Evolutionary conservation across 2,888 invertebrate genomes (phyloP), one percentile per base, ranked within the genome.

Genomic region (Cheilosia grossa): DNA sequence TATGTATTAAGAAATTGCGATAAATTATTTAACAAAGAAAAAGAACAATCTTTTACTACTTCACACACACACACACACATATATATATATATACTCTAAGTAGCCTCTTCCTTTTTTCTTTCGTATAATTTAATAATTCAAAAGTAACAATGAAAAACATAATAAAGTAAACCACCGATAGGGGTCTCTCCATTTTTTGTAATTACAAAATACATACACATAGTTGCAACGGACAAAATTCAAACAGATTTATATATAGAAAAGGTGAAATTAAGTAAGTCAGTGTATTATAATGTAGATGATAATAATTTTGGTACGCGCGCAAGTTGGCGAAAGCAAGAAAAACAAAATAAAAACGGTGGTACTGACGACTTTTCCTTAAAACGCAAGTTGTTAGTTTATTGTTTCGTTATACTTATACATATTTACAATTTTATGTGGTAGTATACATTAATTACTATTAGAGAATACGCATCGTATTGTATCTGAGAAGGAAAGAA

Each of bases 151-250:
- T 33, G 53, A 59, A 69, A 67, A 56, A 56, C 17, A 63, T 69
- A 49, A 58, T 73, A 82, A 82, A 86, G 47, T 78, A 86, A 86
- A 86, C 86, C 86, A 86, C 86, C 86, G 86, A 86, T 81, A 86
- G 78, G 82, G 86, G 86, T 86, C 82, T 82, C 82, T 88, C 88
- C 89, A 89, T 70, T 88, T 86, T 89, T 87, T 49, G 82, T 87
- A 56, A 63, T 56, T 49, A 74, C 56, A 74, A 74, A 73, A 63
- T 72, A 37, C 37, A 37, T 37, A 82, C 70, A 37, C 37, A 37
- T 37, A 82, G 70, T 66, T 78, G 42, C 72, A 82, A 82, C 82
- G 69, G 73, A 82, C 82, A 82, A 72, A 78, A 53, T 37, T 37
- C 37, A 37, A 37, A 49, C 69, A 59, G 27, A 66, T 49, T 42